A percentile compares a stretch with the other conserved stretches of the same genome.
These are phyloP conservation scores for Leucoraja ocellata DNA, from an alignment of 2,797 vertebrate species.

Conservation along the genomic window DNA sequence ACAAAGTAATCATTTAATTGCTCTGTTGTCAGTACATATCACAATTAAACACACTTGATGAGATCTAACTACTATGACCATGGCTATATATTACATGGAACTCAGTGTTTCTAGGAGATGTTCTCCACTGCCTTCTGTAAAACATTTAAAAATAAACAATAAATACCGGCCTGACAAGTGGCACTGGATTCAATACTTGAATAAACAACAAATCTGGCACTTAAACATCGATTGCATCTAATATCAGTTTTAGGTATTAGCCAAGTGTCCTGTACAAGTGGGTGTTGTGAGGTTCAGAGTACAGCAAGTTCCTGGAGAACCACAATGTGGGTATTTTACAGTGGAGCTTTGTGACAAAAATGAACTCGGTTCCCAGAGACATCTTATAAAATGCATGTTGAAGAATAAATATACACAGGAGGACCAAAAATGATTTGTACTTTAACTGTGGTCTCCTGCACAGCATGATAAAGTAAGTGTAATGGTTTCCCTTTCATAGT, in stretches of 20 bases:
- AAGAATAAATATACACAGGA: neutral
- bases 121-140: too few species aligned
- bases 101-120: too few species aligned
- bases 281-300: neutral
- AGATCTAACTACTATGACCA: too few species aligned
- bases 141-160: too few species aligned
- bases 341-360: neutral
- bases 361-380: neutral
- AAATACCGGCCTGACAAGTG: too few species aligned
- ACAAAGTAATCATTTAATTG: too few species aligned
- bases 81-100: too few species aligned
- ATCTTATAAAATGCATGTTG: neutral
- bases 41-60: too few species aligned
- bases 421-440: neutral
- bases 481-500: neutral
- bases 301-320: neutral
- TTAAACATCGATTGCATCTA: neutral
- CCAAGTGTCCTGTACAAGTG: neutral
- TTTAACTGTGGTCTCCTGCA: neutral
- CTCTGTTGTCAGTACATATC: too few species aligned
- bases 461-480: neutral
- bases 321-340: neutral
- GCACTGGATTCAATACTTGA: too few species aligned
- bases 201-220: neutral
- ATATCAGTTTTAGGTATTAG: neutral